phyloP scores from a whole-genome alignment of 2,888 invertebrate genomes.

The Hemaris fuciformis region DNA sequence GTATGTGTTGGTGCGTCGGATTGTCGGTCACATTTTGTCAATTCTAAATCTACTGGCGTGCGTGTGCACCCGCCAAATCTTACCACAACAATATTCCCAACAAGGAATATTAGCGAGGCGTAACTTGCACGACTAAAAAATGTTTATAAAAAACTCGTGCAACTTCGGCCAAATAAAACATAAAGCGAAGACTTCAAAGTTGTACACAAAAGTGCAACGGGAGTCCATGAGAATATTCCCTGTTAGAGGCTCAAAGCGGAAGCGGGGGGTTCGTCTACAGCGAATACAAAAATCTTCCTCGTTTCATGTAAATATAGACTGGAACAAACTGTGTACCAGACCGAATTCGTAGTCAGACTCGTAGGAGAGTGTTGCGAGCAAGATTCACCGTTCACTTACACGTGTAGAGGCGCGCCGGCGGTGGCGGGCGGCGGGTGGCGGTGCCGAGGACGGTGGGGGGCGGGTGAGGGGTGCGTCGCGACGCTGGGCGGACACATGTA shows the following conservation, averaged over 20 bases:
- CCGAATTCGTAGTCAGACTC: constrained; percentile 55
- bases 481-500: constrained; percentile 68
- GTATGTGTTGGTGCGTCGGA: neutral
- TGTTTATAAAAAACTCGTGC: neutral
- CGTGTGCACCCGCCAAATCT: neutral
- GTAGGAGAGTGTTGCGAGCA: constrained; percentile 50
- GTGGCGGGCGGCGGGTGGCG: constrained; percentile 45
- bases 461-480: constrained; percentile 43
- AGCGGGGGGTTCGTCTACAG: constrained; percentile 51
- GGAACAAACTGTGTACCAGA: constrained; percentile 64
- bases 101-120: neutral
- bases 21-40: neutral
- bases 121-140: neutral
- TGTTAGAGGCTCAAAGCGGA: constrained; percentile 40
- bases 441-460: constrained; percentile 1
- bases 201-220: constrained; percentile 15
- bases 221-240: constrained; percentile 26
- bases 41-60: neutral
- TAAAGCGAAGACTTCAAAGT: constrained; percentile 12
- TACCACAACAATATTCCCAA: neutral
- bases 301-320: constrained; percentile 68
- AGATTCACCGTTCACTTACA: constrained; percentile 62
- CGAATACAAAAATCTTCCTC: constrained; percentile 60
- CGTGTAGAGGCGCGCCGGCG: constrained; percentile 43
- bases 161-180: constrained; percentile 10